Evolutionary conservation across 23 tunicate species (phyloP).

Genomic region (Trididemnum clinides): DNA sequence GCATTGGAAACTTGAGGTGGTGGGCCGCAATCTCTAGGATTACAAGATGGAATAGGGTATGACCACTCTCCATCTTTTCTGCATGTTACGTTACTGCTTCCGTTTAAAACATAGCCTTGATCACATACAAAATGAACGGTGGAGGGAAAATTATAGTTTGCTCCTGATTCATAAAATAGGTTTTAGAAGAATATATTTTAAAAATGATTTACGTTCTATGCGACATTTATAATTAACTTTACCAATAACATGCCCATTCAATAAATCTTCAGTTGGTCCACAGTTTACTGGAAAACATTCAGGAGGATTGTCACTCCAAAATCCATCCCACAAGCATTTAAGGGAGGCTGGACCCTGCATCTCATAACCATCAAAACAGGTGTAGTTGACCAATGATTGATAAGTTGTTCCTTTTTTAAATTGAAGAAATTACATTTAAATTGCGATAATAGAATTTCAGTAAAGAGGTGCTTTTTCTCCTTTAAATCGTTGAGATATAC

Average conservation of each 20-base stretch:
- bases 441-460: too few species aligned
- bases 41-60: conserved; percentile 40
- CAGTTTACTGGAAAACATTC: conserved; percentile 73
- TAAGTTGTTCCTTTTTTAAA: too few species aligned
- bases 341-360: conserved; percentile 31
- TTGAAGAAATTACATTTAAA: too few species aligned
- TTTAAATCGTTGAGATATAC: too few species aligned
- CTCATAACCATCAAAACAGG: conserved; percentile 69
- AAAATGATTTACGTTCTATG: too few species aligned
- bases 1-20: conserved; percentile 57
- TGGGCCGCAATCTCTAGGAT: conserved; percentile 74
- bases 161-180: too few species aligned
- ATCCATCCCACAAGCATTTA: conserved; percentile 65
- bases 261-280: conserved; percentile 24
- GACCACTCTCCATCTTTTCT: conserved; percentile 56
- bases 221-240: too few species aligned
- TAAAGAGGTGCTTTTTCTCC: too few species aligned
- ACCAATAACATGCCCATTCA: conserved; percentile 65
- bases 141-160: conserved; percentile 25
- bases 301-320: conserved; percentile 74
- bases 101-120: conserved; percentile 56
- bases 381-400: conserved; percentile 40
- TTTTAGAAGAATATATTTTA: too few species aligned
- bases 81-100: conserved; percentile 46
- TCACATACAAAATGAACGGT: conserved; percentile 58